A percentile compares a stretch with the other conserved stretches of the same genome.
phyloP scores from a whole-genome alignment of 2,797 vertebrate genomes.

The Oryzias sinensis region DNA sequence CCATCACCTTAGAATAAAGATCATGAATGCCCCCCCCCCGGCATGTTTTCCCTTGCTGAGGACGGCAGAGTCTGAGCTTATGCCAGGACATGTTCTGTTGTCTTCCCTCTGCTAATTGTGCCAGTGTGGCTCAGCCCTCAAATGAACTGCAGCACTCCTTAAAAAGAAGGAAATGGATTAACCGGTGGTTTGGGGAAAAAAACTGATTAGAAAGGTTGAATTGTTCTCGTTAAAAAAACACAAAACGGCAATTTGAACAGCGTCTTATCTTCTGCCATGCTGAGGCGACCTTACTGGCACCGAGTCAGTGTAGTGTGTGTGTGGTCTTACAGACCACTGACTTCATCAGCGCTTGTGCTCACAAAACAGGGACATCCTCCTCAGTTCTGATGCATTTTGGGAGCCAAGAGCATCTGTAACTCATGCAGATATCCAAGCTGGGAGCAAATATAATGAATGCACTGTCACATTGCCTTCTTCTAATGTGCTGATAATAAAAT shows the following conservation, averaged over 20 bases:
- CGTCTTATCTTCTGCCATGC: conserved; percentile 51
- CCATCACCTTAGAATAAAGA: conserved; percentile 11
- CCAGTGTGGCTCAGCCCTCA: conserved; percentile 36
- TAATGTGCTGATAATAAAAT: conserved; percentile 32
- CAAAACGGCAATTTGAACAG: conserved; percentile 63
- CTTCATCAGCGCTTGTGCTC: conserved; percentile 52
- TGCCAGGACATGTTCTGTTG: conserved; percentile 43
- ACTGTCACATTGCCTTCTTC: conserved; percentile 24
- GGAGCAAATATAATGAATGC: conserved; percentile 25
- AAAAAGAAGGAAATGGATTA: conserved; percentile 68
- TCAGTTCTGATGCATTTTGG: conserved; percentile 30
- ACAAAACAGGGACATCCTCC: conserved; percentile 50
- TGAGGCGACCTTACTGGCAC: conserved; percentile 42
- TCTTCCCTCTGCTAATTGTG: conserved; percentile 49
- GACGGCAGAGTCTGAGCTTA: conserved; percentile 18
- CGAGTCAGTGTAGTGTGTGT: conserved; percentile 19
- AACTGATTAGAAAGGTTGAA: conserved; percentile 69
- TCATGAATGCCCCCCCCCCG: conserved; percentile 1
- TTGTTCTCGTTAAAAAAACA: conserved; percentile 60
- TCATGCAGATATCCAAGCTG: conserved; percentile 37
- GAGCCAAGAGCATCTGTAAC: conserved; percentile 26
- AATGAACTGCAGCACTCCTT: conserved; percentile 47
- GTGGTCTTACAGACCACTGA: conserved; percentile 54
- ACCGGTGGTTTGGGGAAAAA: conserved; percentile 61
- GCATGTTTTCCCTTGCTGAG: conserved; percentile 10